Conservation (phyloP, 92 coral and sea anemone species). For the Parazoanthus darwini region DNA sequence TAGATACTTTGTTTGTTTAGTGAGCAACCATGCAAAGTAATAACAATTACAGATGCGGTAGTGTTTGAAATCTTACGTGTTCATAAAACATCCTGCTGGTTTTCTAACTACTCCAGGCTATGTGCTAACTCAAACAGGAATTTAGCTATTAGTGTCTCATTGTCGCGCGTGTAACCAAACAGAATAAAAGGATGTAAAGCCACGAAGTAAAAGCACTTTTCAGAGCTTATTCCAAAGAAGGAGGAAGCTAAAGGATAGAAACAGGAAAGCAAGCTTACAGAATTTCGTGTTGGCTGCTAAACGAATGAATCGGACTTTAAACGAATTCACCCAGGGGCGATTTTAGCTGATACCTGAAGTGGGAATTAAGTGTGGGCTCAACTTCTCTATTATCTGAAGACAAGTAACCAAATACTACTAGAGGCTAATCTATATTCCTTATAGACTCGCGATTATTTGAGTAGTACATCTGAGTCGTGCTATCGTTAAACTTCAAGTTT, state of each 20-base stretch:
- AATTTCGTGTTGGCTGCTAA: neutral
- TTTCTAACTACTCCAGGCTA: neutral
- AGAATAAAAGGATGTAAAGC: neutral
- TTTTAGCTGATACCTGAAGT: neutral
- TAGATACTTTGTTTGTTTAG: neutral
- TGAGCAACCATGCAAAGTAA: neutral
- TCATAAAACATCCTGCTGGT: neutral
- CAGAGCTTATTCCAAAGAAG: neutral
- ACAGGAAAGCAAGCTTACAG: neutral
- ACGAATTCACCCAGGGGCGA: conserved; percentile 4
- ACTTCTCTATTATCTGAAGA: neutral
- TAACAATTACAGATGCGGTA: neutral
- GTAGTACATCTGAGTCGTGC: neutral
- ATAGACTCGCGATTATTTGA: neutral
- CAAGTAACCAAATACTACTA: neutral
- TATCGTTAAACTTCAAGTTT: neutral
- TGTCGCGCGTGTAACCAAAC: neutral
- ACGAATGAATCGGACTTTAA: neutral
- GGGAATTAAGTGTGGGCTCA: neutral
- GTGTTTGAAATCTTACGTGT: conserved; percentile 2
- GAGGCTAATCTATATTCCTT: neutral
- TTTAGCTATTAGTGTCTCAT: conserved; percentile 15
- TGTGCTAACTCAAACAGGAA: conserved; percentile 29
- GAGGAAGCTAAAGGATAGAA: neutral
- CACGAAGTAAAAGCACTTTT: neutral